A percentile compares a stretch with the other conserved stretches of the same genome.
Conservation (phyloP, 2,888 invertebrate species). For the Cinara cedri region DNA sequence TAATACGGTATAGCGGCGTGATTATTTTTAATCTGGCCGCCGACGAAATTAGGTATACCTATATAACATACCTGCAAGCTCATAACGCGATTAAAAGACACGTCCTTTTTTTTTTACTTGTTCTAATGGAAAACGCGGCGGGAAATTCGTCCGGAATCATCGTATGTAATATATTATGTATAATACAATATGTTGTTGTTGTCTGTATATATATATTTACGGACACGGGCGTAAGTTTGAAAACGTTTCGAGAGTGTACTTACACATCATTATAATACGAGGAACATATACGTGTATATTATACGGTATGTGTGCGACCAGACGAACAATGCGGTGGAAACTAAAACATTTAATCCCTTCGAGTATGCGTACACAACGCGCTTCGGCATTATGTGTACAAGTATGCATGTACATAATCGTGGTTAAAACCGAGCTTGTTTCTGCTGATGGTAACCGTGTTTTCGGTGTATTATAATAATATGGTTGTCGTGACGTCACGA, state of each 20-base stretch:
- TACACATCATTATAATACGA: too few relatives aligned
- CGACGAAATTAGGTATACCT: too few relatives aligned
- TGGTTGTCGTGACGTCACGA: too few relatives aligned
- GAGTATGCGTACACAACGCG: too few relatives aligned
- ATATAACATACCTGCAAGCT: too few relatives aligned
- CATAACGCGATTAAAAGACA: too few relatives aligned
- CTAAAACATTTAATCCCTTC: conserved; percentile 23
- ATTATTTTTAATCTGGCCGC: too few relatives aligned
- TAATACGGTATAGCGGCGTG: too few relatives aligned
- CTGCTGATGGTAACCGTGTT: too few relatives aligned
- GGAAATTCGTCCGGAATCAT: neutral
- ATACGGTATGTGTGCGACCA: neutral
- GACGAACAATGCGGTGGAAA: neutral
- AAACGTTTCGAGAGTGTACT: neutral
- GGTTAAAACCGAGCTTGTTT: too few relatives aligned
- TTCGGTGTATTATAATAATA: too few relatives aligned
- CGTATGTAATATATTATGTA: conserved; percentile 2
- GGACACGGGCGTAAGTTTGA: neutral
- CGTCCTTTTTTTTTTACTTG: neutral
- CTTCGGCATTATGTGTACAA: neutral
- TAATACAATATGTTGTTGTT: neutral
- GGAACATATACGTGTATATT: neutral
- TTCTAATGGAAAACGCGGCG: neutral
- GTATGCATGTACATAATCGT: neutral
- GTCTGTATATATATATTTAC: too few relatives aligned